Conservation (phyloP, 1,140 invertebrate genomes). For the Lepidurus couesii region DNA sequence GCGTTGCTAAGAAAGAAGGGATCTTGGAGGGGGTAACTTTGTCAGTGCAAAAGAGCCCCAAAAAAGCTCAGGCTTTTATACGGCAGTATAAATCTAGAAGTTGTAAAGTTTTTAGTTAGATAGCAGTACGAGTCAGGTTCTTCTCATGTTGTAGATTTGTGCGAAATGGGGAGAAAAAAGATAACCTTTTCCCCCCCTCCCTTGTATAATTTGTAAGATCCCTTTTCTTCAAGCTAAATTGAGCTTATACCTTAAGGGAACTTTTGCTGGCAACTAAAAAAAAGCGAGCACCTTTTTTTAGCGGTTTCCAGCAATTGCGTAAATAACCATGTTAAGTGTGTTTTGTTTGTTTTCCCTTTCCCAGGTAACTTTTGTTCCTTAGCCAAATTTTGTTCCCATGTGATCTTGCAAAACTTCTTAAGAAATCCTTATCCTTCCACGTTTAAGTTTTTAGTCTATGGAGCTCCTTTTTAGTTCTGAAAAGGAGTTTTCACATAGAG, state of each 20-base stretch:
- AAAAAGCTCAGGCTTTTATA: slow-evolving; percentile 19
- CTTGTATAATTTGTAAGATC: slow-evolving; percentile 17
- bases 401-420: slow-evolving; percentile 1
- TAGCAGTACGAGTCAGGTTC: slow-evolving; percentile 1
- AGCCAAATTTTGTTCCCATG: neutral
- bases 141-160: slow-evolving; percentile 8
- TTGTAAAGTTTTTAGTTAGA: slow-evolving; percentile 6
- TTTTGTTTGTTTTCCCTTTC: slow-evolving; percentile 5
- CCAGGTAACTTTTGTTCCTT: neutral
- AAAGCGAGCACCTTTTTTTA: neutral
- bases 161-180: neutral
- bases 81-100: slow-evolving; percentile 2
- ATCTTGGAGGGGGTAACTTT: slow-evolving; percentile 11
- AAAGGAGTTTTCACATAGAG: neutral
- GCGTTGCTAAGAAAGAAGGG: neutral
- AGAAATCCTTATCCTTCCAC: neutral
- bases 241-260: neutral
- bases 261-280: slow-evolving; percentile 15
- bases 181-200: neutral
- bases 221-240: slow-evolving; percentile 1
- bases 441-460: slow-evolving; percentile 15
- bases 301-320: slow-evolving; percentile 13
- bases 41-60: slow-evolving; percentile 16
- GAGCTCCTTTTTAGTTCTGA: neutral
- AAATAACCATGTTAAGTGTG: slow-evolving; percentile 21